Conservation (phyloP, 2,888 invertebrate species). For the Napeogenes sylphis region DNA sequence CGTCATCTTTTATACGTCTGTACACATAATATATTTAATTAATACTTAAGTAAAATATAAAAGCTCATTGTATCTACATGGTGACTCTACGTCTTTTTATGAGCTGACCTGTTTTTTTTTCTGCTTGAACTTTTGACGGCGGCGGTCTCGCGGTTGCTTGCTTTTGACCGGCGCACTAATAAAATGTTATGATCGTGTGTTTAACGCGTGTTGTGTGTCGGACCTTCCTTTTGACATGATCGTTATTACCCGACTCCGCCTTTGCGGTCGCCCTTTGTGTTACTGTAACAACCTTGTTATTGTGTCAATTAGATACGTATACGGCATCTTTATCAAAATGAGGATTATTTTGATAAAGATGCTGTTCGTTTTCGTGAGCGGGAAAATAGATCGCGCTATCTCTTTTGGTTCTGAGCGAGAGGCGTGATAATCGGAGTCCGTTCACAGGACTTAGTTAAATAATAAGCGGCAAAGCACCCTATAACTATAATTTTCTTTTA, state of each 20-base stretch:
- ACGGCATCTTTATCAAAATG: constrained; percentile 59
- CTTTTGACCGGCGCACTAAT: constrained; percentile 76
- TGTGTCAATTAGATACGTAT: constrained; percentile 70
- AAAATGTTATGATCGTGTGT: constrained; percentile 78
- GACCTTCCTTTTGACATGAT: constrained; percentile 75
- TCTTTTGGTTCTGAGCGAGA: constrained; percentile 34
- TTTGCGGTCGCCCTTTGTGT: constrained; percentile 72
- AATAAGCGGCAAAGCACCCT: constrained; percentile 68
- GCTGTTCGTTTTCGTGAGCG: constrained; percentile 31
- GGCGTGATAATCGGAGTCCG: constrained; percentile 62
- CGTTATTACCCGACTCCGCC: constrained; percentile 70
- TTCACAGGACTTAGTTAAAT: constrained; percentile 72
- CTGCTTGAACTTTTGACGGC: constrained; percentile 69
- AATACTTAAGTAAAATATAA: constrained; percentile 17
- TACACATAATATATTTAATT: background rate
- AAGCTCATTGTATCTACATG: constrained; percentile 34
- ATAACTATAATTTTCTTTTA: constrained; percentile 73
- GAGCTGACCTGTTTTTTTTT: constrained; percentile 72
- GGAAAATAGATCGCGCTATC: constrained; percentile 15
- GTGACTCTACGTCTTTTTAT: constrained; percentile 70
- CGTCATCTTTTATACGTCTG: background rate
- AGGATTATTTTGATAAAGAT: constrained; percentile 51
- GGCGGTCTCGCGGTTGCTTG: constrained; percentile 73
- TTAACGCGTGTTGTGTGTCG: constrained; percentile 76
- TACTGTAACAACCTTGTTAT: constrained; percentile 72